phyloP scores from a whole-genome alignment of 2,113 vertebrate genomes.

The Grantiella picta region DNA sequence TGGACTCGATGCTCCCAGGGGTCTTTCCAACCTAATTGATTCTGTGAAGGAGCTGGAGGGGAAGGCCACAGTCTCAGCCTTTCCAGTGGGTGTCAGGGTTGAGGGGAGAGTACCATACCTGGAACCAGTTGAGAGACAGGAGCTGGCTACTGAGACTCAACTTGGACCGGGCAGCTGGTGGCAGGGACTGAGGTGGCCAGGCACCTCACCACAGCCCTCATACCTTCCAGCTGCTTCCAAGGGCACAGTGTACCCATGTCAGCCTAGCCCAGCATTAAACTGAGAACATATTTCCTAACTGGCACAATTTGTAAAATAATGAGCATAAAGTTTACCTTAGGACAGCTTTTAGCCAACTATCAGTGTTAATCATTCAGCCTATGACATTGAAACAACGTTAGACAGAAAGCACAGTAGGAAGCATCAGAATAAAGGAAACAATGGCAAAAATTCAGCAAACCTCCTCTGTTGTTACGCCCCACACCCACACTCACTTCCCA shows the following conservation, averaged over 20 bases:
- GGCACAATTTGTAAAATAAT: not conserved
- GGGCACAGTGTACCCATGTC: rapidly evolving
- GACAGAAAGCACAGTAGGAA: not conserved
- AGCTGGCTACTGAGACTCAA: rapidly evolving
- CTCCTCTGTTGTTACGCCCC: rapidly evolving
- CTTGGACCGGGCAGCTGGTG: not conserved
- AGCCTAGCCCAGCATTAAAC: rapidly evolving
- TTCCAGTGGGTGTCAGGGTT: not conserved
- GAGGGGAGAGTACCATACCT: not conserved
- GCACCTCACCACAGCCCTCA: not conserved
- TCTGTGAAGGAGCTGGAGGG: not conserved
- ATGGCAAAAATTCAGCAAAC: not conserved
- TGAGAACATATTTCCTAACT: not conserved
- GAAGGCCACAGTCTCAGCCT: not conserved
- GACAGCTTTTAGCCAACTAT: not conserved
- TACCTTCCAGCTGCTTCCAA: not conserved
- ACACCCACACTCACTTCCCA: not conserved
- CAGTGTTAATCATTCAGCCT: rapidly evolving
- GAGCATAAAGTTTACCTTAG: not conserved
- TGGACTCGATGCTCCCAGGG: not conserved
- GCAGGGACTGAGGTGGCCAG: not conserved
- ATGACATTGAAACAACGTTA: not conserved
- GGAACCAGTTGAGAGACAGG: too few species aligned
- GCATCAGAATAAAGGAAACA: not conserved
- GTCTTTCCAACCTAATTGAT: not conserved